Evolutionary conservation across 2,888 invertebrate species (phyloP), one percentile per base, ranked within the genome.

Genomic region (Sarcophaga variegata): DNA sequence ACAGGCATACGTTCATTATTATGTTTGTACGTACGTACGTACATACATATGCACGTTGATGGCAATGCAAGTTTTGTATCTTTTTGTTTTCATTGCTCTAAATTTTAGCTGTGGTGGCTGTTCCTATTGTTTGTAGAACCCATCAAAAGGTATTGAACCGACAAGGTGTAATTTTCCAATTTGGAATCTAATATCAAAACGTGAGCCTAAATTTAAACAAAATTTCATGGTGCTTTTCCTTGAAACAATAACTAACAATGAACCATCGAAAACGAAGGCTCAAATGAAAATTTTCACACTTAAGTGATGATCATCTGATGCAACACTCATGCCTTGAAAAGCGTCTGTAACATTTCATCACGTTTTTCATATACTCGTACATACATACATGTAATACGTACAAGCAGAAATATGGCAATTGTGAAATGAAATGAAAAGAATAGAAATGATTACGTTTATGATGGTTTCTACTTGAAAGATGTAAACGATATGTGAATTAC

Each of bases 91-190:
- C 47, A 49, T 10, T 67, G 59, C 17, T 72, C 22, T 54, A 54
- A 54, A 54, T 54, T 14, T 54, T 17, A 54, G 54, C 17, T 37
- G 37, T 37, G 1, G 37, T 37, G 1, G 37, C 37, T 37, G 37
- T 37, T 37, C 4, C 62, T 80, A 67, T 70, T 82, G 78, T 83
- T 80, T 83, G 72, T 78, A 20, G 77, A 82, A 75, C 59, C 62
- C 47, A 87, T 87, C 81, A 79, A 77, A 79, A 87, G 84, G 81
- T 76, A 87, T 84, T 79, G 64, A 87, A 81, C 78, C 81, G 84
- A 79, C 79, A 84, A 87, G 87, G 81, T 84, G 87, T 87, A 87
- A 84, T 84, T 84, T 87, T 81, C 87, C 87, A 87, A 87, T 87
- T 84, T 82, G 71, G 84, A 84, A 76, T 87, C 84, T 87, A 87